A percentile compares a stretch with the other conserved stretches of the same genome.
These are phyloP conservation scores for Mormyrus hasselquistii DNA, from an alignment of 2,797 vertebrate species.

Conservation along the genomic window DNA sequence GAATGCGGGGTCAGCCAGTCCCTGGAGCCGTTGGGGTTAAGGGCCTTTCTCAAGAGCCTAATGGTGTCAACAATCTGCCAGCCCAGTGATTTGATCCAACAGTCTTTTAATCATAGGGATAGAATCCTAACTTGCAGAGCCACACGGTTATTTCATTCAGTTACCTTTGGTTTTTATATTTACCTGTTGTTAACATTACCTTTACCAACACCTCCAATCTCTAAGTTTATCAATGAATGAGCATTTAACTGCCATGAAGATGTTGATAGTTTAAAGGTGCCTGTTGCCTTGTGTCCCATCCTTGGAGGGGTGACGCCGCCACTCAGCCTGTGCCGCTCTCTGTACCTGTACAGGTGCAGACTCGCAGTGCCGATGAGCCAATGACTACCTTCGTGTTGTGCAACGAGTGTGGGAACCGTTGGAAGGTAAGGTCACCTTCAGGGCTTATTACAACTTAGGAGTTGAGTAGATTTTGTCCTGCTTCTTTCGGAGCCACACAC, in stretches of 20 bases:
- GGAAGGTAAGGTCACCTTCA: conserved; percentile 77
- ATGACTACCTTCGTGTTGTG: conserved; percentile 98
- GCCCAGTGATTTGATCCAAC: not conserved
- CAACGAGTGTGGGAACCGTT: conserved; percentile 96
- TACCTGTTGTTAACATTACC: not conserved
- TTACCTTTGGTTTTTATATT: not conserved
- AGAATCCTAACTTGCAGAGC: not conserved
- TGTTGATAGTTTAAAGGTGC: not conserved
- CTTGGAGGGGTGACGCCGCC: not conserved
- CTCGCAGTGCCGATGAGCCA: conserved; percentile 92
- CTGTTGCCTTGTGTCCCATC: not conserved
- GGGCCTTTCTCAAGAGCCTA: not conserved
- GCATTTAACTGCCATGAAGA: not conserved
- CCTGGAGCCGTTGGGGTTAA: not conserved
- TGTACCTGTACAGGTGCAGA: conserved; percentile 77
- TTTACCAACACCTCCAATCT: not conserved
- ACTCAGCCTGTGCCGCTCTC: conserved; percentile 13
- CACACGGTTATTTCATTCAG: not conserved
- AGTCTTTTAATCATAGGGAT: not conserved
- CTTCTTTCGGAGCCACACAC: not conserved
- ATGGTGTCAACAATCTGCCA: not conserved
- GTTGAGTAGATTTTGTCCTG: not conserved
- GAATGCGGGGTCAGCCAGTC: not conserved
- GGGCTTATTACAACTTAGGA: not conserved
- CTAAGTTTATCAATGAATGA: not conserved